Base-by-base conservation (phyloP, 2,113 vertebrate genomes). In the Tylochromis polylepis region DNA sequence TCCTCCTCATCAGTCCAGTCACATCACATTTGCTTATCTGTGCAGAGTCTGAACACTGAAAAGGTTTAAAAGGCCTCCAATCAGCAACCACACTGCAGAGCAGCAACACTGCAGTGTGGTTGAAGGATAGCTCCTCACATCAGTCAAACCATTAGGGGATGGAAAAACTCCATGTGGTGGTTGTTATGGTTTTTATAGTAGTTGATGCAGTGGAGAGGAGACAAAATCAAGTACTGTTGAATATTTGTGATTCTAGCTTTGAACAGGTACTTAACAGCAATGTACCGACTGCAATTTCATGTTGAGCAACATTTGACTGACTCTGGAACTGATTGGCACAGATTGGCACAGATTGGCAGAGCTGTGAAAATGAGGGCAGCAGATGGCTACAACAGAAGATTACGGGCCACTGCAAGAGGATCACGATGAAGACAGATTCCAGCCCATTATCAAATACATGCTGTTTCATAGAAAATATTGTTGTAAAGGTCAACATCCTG, bases 21-120 rank as follows among this genome's bases (percentile, higher is more conserved):
- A 91, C 90, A 90, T 95, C 89, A 27, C 87, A 75, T 89, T 87
- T 77, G 43, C 83, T 80, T 83, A 84, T 91, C 83, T 83, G 89
- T 57, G 86, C 93, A 92, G 67, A 81, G 65, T 59, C 38, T 11
- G 55, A 24, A 70, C 31, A 85, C 59, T 78, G 56, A 88, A 84
- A 85, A 81, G 22, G 53, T 78, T 14, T 89, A 72, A 91, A 80
- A 70, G 70, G 46, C 22, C 51, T 29, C 49, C 55, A 65, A 84
- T 81, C 58, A 83, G 81, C 36, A 43, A 83, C 83, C 79, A 86
- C 81, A 55, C 51, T 58, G 79, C 31, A 79, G 53, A 86, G 79
- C 41, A 46, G 82, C 24, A 53, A 60, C 62, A 22, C 70, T 75
- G 81, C 83, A 58, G 49, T 36, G 77, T 8, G 27, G 12, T 20